phyloP scores from a whole-genome alignment of 2,113 vertebrate genomes.

The Puffinus mauretanicus region DNA sequence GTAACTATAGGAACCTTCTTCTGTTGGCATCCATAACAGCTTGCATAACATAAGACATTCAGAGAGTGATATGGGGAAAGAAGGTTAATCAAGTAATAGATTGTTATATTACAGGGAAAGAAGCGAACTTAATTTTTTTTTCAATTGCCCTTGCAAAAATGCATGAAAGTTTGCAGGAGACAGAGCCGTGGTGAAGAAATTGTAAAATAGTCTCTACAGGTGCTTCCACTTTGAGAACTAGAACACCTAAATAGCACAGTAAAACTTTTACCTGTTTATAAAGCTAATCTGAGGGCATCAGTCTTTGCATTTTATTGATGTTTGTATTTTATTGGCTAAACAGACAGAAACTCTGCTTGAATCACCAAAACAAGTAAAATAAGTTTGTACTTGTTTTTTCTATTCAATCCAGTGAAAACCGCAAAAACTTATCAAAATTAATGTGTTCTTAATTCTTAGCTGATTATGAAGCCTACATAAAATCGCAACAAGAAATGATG shows the following conservation, averaged over 20 bases:
- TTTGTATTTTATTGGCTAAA: neutral
- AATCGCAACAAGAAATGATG: constrained; percentile 83
- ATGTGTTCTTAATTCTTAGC: constrained; percentile 71
- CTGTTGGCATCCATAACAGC: neutral
- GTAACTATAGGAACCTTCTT: neutral
- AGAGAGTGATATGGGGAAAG: neutral
- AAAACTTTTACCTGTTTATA: neutral
- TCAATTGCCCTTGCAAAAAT: neutral
- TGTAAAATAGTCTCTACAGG: neutral
- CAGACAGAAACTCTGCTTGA: neutral
- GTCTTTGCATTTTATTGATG: neutral
- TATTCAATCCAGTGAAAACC: neutral
- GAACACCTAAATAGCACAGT: neutral
- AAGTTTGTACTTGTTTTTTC: neutral
- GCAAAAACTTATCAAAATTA: neutral
- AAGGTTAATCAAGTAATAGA: neutral
- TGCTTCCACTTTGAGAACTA: neutral
- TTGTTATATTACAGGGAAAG: neutral
- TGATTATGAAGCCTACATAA: constrained; percentile 88
- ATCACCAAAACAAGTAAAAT: neutral
- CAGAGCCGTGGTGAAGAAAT: neutral
- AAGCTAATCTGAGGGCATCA: neutral
- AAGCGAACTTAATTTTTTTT: neutral
- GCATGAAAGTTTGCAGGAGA: neutral
- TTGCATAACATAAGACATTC: neutral